Evolutionary conservation across 2,888 invertebrate species (phyloP).

Genomic region (Galeopsomyia nigrocyanea): DNA sequence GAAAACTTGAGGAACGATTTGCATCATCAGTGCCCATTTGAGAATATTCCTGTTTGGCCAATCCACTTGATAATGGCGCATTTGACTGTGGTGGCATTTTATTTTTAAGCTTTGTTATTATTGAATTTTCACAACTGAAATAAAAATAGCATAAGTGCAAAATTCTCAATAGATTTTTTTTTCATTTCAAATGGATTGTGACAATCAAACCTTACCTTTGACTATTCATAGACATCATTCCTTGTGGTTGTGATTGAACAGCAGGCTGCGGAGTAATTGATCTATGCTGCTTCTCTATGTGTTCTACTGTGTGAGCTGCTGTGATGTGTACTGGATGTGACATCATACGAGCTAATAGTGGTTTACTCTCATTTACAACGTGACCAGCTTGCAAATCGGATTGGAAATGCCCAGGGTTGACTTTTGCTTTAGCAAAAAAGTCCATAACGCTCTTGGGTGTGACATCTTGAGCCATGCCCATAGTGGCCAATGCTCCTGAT

Average conservation of each 20-base stretch:
- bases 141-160: not conserved
- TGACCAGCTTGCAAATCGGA: slow-evolving; percentile 60
- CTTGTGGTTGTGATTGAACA: slow-evolving; percentile 31
- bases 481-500: slow-evolving; percentile 67
- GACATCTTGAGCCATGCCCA: slow-evolving; percentile 76
- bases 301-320: slow-evolving; percentile 83
- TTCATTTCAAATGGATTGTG: slow-evolving; percentile 1
- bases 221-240: slow-evolving; percentile 44
- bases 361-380: slow-evolving; percentile 72
- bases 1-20: slow-evolving; percentile 56
- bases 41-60: slow-evolving; percentile 33
- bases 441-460: slow-evolving; percentile 89
- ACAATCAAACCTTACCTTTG: slow-evolving; percentile 38
- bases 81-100: slow-evolving; percentile 47
- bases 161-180: not conserved
- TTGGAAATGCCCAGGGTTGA: slow-evolving; percentile 65
- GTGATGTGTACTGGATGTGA: slow-evolving; percentile 74
- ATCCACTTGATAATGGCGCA: slow-evolving; percentile 18
- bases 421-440: slow-evolving; percentile 84
- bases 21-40: slow-evolving; percentile 31
- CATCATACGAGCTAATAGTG: slow-evolving; percentile 82
- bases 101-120: slow-evolving; percentile 48
- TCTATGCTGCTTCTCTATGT: slow-evolving; percentile 89
- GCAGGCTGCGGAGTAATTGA: slow-evolving; percentile 78
- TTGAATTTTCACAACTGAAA: slow-evolving; percentile 46